phyloP scores from a whole-genome alignment of 2,888 invertebrate genomes.

The Ephialtes manifestator region DNA sequence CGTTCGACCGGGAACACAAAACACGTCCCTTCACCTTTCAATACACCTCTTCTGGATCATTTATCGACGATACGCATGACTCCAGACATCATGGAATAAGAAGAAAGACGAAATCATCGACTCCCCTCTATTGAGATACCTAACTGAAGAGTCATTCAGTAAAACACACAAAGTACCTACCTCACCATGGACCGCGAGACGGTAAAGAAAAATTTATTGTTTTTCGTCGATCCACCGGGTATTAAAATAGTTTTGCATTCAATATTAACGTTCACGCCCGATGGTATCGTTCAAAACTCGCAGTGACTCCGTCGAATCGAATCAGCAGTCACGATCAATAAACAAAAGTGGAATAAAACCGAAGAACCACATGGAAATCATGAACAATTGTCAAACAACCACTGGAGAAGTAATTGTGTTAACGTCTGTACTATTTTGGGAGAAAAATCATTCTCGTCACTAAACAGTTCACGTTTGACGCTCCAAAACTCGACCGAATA shows the following conservation, averaged over 20 bases:
- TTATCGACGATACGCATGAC: constrained; percentile 29
- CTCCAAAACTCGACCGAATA: constrained; percentile 54
- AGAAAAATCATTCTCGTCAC: constrained; percentile 30
- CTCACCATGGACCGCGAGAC: background rate
- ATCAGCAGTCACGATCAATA: constrained; percentile 37
- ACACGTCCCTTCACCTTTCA: constrained; percentile 36
- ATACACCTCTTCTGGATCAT: constrained; percentile 33
- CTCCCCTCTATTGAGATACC: constrained; percentile 19
- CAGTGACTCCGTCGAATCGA: constrained; percentile 28
- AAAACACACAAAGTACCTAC: constrained; percentile 25
- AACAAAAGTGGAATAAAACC: constrained; percentile 20
- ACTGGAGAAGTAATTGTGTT: constrained; percentile 4
- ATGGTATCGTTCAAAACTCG: constrained; percentile 14
- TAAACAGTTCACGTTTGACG: constrained; percentile 16
- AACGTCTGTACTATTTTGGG: constrained; percentile 35
- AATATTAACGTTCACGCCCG: background rate
- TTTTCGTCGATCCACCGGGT: constrained; percentile 28
- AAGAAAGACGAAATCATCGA: constrained; percentile 36
- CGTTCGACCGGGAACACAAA: constrained; percentile 32
- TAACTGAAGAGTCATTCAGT: constrained; percentile 14
- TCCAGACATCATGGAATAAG: constrained; percentile 1
- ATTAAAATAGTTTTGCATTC: constrained; percentile 6
- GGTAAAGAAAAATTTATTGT: constrained; percentile 4
- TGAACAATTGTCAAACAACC: constrained; percentile 27
- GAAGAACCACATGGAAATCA: constrained; percentile 15